Conservation (phyloP, 2,888 invertebrate species). For the Drosophila birchii region DNA sequence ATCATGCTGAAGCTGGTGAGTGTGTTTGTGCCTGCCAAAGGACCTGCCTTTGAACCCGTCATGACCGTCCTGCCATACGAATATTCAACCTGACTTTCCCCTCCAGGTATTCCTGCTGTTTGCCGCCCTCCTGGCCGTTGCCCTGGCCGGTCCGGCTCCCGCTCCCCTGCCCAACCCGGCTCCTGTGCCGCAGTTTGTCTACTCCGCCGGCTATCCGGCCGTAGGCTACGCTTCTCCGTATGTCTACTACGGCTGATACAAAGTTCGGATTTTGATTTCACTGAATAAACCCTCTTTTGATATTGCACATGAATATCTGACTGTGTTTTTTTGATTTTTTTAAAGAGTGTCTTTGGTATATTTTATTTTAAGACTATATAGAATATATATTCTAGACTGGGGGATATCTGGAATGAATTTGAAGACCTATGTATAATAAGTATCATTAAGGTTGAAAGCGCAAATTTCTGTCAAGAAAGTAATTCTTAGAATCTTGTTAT, state of each 20-base stretch:
- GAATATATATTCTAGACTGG: no score
- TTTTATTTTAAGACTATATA: neutral
- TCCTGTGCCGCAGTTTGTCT: slow-evolving; percentile 69
- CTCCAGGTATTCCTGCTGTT: slow-evolving; percentile 60
- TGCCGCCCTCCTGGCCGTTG: slow-evolving; percentile 58
- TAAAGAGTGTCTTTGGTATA: neutral
- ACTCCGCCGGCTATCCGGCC: slow-evolving; percentile 64
- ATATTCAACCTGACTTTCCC: neutral
- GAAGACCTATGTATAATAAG: no score
- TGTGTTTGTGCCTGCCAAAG: slow-evolving; percentile 13
- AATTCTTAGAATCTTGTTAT: no score
- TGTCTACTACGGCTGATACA: slow-evolving; percentile 67
- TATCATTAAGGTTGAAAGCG: no score
- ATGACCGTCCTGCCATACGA: neutral
- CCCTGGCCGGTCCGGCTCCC: slow-evolving; percentile 61
- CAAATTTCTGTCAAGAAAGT: no score
- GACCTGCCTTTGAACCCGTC: slow-evolving; percentile 1
- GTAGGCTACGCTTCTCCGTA: slow-evolving; percentile 71
- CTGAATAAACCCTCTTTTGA: slow-evolving; percentile 27
- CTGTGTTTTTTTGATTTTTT: neutral
- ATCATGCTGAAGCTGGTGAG: slow-evolving; percentile 68
- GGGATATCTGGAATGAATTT: neutral
- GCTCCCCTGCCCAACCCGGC: slow-evolving; percentile 68
- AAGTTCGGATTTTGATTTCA: neutral
- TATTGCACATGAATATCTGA: slow-evolving; percentile 4